Evolutionary conservation across 2,888 invertebrate genomes (phyloP).

Genomic region (Timandra comae): DNA sequence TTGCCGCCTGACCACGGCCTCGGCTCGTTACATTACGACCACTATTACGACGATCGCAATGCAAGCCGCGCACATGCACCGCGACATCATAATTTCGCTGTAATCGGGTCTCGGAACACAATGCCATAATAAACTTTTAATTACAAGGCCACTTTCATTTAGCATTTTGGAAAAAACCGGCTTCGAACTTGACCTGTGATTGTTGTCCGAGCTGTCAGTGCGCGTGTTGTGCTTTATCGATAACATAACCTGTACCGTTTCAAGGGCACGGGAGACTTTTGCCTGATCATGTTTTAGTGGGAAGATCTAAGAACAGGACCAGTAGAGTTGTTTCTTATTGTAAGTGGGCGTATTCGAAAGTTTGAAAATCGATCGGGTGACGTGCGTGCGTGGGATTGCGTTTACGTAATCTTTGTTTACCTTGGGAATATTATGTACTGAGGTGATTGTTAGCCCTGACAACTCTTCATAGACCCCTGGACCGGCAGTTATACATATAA

Average conservation of each 20-base stretch:
- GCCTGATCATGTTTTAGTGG: slow-evolving; percentile 50
- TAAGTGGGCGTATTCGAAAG: slow-evolving; percentile 75
- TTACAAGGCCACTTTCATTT: slow-evolving; percentile 30
- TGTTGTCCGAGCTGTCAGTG: slow-evolving; percentile 71
- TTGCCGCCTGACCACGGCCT: slow-evolving; percentile 52
- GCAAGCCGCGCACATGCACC: slow-evolving; percentile 46
- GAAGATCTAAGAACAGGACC: slow-evolving; percentile 46
- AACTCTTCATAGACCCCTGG: slow-evolving; percentile 27
- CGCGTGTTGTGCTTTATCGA: slow-evolving; percentile 75
- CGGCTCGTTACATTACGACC: slow-evolving; percentile 32
- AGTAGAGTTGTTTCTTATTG: slow-evolving; percentile 48
- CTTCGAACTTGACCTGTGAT: slow-evolving; percentile 67
- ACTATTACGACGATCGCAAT: slow-evolving; percentile 41
- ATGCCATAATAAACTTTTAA: slow-evolving; percentile 37
- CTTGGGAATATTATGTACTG: slow-evolving; percentile 72
- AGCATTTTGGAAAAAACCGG: slow-evolving; percentile 42
- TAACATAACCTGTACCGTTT: slow-evolving; percentile 74
- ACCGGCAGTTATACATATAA: slow-evolving; percentile 8
- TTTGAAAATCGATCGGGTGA: slow-evolving; percentile 74
- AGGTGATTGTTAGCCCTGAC: slow-evolving; percentile 45
- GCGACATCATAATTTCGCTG: slow-evolving; percentile 37
- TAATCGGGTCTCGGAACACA: slow-evolving; percentile 26
- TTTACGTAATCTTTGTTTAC: slow-evolving; percentile 77
- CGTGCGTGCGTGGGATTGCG: slow-evolving; percentile 74
- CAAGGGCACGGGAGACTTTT: slow-evolving; percentile 61